Evolutionary conservation across 2,113 vertebrate genomes (phyloP), one percentile per base, ranked within the genome.

Genomic region (Otis tarda): DNA sequence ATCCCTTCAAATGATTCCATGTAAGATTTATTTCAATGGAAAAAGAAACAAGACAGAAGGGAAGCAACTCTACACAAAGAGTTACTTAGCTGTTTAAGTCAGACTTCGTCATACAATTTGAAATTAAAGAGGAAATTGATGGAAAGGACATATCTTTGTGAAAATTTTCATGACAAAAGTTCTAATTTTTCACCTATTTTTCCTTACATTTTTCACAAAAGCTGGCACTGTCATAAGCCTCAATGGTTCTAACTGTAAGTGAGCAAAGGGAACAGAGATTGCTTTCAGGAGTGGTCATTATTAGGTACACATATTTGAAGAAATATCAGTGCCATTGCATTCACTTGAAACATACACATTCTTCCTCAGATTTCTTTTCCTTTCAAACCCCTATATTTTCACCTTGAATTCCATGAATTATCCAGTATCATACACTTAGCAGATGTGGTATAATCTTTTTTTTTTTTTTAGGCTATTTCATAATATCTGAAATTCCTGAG

Each of bases 101-200:
- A 78, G 77, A 63, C 13, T 23, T 50, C 30, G 25, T 7, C 33
- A 39, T 47, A 64, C 5, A 67, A 88, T 65, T 70, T 80, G 22
- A 92, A 92, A 70, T 86, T 74, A 27, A 39, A 80, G 75, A 78
- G 4, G 14, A 35, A 64, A 9, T 25, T 71, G 21, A 63, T 56
- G 33, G 41, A 79, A 87, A 14, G 13, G 33, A 56, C 3, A 28
- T 0, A 59, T 37, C 71, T 90, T 50, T 33, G 25, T 49, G 25
- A 74, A 87, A 53, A 41, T 86, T 83, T 81, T 83, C 30, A 60
- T 56, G 14, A 65, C 5, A 89, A 61, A 78, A 37, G 2, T 78
- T 95, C n/a, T 41, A 0, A 78, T 83, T 95, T 96, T 78, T 76
- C 28, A 52, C 20, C 7, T 65, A 18, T 12, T 90, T 93, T 80